A percentile compares a stretch with the other conserved stretches of the same genome.
These are phyloP conservation scores for Nephrotoma guestfalica DNA, from an alignment of 2,888 invertebrate species.

Conservation along the genomic window DNA sequence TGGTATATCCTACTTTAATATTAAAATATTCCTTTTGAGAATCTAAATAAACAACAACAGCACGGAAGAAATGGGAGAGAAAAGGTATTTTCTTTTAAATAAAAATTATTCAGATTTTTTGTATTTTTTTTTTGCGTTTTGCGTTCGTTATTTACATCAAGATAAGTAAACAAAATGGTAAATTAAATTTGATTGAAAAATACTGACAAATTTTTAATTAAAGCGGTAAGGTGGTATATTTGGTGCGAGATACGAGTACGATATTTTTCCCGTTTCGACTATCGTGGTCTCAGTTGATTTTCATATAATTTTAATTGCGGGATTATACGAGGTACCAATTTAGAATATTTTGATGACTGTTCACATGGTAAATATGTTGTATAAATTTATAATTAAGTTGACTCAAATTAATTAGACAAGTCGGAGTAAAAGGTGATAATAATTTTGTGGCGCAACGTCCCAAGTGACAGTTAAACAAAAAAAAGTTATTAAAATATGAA, in stretches of 20 bases:
- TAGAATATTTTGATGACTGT: not conserved
- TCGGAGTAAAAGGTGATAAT: not conserved
- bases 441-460: not conserved
- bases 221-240: not conserved
- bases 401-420: not conserved
- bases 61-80: not conserved
- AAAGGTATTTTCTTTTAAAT: not conserved
- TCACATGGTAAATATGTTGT: not conserved
- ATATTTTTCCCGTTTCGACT: not conserved
- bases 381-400: not conserved
- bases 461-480: too few species aligned
- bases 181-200: not conserved
- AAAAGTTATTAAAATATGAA: too few species aligned
- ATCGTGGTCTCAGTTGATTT: not conserved
- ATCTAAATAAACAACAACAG: not conserved
- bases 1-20: not conserved
- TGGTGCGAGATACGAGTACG: not conserved
- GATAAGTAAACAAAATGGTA: not conserved
- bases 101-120: not conserved
- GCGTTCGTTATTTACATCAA: not conserved
- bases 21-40: not conserved
- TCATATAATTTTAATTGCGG: not conserved
- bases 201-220: not conserved
- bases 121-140: not conserved
- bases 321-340: not conserved